Evolutionary conservation across 2,113 vertebrate species (phyloP).

Genomic region (Mormyrus lacerda): DNA sequence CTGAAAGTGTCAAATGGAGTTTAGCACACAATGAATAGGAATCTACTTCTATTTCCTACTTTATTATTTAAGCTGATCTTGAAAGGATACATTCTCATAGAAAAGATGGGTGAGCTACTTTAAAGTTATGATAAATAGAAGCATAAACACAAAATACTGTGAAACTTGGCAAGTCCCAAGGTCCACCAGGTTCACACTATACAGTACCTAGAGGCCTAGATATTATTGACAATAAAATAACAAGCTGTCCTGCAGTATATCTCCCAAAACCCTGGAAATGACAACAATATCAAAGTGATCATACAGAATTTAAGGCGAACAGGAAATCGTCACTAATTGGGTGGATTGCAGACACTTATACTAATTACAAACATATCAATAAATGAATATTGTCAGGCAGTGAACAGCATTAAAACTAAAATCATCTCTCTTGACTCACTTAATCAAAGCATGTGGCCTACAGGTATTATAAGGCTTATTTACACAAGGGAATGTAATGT

Average conservation of each 20-base stretch:
- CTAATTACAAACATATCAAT: background rate
- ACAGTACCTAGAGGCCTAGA: background rate
- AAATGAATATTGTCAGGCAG: background rate
- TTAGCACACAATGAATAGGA: background rate
- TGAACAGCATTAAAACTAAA: conserved; percentile 21
- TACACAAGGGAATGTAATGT: conserved; percentile 35
- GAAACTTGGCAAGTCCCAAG: background rate
- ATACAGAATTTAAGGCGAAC: conserved; percentile 27
- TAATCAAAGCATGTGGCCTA: conserved; percentile 33
- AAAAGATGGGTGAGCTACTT: background rate
- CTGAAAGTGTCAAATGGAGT: background rate
- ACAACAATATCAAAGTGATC: background rate
- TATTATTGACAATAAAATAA: background rate
- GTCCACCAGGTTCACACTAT: too few species aligned
- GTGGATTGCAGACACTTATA: conserved; percentile 38
- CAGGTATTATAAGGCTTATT: conserved; percentile 44
- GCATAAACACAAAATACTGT: background rate
- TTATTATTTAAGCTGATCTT: background rate
- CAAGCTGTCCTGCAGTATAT: background rate
- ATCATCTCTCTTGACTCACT: background rate
- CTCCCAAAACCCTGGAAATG: background rate
- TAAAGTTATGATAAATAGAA: background rate
- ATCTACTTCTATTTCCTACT: background rate
- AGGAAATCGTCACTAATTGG: conserved; percentile 2
- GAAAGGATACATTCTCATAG: background rate